phyloP scores from a whole-genome alignment of 2,888 invertebrate species.

The Tinea pellionella region DNA sequence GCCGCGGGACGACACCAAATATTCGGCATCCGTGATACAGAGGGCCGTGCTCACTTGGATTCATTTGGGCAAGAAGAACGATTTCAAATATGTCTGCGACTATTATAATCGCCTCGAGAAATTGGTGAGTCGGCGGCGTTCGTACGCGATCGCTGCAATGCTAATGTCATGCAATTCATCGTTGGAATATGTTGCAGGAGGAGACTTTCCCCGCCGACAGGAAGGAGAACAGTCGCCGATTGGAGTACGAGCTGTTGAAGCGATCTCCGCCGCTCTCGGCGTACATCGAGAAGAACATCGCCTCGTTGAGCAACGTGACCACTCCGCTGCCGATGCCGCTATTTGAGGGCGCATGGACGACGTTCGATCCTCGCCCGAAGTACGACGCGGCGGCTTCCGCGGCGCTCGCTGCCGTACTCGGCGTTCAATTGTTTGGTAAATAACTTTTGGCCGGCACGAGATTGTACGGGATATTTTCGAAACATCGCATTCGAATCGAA shows the following conservation, averaged over 20 bases:
- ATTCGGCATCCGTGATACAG: not conserved
- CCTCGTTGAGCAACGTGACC: not conserved
- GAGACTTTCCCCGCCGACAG: not conserved
- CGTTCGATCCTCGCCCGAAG: not conserved
- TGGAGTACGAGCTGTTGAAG: conserved; percentile 8
- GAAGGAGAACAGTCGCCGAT: not conserved
- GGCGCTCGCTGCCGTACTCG: not conserved
- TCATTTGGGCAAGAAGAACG: conserved; percentile 7
- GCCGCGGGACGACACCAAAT: not conserved
- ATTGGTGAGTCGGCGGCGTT: conserved; percentile 1
- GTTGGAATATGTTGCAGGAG: conserved; percentile 12
- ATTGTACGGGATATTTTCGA: too few species aligned
- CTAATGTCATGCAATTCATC: too few species aligned
- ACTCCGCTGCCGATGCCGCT: not conserved
- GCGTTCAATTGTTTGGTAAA: not conserved
- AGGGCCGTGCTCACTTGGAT: not conserved
- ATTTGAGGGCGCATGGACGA: too few species aligned
- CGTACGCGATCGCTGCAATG: too few species aligned
- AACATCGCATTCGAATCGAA: too few species aligned
- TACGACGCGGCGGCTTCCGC: not conserved
- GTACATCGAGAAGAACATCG: conserved; percentile 4
- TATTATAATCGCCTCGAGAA: conserved; percentile 13
- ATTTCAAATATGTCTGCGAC: not conserved
- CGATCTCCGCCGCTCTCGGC: not conserved
- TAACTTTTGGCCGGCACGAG: too few species aligned